Evolutionary conservation across 2,888 invertebrate genomes (phyloP).

Genomic region (Cenopis cana): DNA sequence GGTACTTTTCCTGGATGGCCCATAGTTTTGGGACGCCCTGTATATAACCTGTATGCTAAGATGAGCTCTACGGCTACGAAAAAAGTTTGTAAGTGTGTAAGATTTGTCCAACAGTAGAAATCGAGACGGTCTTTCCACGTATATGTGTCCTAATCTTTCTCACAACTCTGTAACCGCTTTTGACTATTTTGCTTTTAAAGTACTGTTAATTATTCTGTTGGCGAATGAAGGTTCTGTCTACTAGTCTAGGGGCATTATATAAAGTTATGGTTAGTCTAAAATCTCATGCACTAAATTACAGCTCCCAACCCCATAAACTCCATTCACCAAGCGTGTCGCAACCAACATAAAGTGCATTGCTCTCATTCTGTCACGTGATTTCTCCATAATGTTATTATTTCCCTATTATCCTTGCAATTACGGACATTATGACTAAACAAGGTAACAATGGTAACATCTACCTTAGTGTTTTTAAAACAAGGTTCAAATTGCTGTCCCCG

Average conservation of each 20-base stretch:
- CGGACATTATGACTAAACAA: background rate
- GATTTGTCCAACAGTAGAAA: no score
- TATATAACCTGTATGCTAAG: constrained; percentile 6
- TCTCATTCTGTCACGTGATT: constrained; percentile 14
- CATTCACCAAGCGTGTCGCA: constrained; percentile 27
- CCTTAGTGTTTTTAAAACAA: background rate
- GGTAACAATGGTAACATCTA: background rate
- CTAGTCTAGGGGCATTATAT: no score
- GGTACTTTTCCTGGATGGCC: no score
- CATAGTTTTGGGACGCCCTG: no score
- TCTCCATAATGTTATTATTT: constrained; percentile 35
- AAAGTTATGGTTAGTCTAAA: background rate
- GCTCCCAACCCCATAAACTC: constrained; percentile 5
- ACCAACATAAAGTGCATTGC: constrained; percentile 7
- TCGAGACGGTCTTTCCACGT: no score
- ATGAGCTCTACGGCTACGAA: background rate
- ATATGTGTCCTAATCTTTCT: no score
- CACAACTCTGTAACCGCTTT: no score
- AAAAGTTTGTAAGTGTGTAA: no score
- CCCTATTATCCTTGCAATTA: constrained; percentile 38
- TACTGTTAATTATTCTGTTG: no score
- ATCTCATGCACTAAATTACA: constrained; percentile 10
- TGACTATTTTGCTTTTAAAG: no score
- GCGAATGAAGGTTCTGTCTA: no score
- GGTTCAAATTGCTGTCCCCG: background rate